Evolutionary conservation across 2,888 invertebrate species (phyloP).

Genomic region (Lysandra coridon): DNA sequence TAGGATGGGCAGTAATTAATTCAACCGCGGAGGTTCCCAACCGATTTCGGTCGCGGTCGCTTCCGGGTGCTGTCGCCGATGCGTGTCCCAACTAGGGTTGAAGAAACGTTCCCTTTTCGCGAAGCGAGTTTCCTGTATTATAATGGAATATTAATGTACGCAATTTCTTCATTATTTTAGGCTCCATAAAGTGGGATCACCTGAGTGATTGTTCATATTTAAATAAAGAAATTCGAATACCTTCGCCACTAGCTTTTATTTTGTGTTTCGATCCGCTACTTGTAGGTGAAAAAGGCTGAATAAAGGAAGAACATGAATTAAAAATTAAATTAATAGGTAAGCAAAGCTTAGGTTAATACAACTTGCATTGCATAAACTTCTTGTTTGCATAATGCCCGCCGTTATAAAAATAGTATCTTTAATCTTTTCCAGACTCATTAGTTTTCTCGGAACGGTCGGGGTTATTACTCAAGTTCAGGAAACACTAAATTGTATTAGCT

Average conservation of each 20-base stretch:
- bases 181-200: background rate
- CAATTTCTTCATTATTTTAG: background rate
- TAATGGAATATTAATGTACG: background rate
- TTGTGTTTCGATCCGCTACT: background rate
- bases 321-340: background rate
- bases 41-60: slow-evolving; percentile 2
- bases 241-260: too few relatives aligned
- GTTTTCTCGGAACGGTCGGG: background rate
- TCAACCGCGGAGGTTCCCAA: background rate
- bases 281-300: background rate
- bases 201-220: background rate
- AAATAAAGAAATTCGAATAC: background rate
- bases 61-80: background rate
- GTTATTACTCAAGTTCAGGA: background rate
- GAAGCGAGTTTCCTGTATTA: background rate
- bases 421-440: slow-evolving; percentile 4
- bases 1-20: slow-evolving; percentile 13
- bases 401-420: background rate
- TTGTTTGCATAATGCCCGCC: background rate
- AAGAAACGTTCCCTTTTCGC: background rate
- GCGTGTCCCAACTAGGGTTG: background rate
- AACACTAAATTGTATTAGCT: slow-evolving; percentile 6
- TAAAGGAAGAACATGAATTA: background rate
- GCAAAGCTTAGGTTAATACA: background rate
- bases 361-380: background rate